Percentiles rank a stretch among this genome's conserved stretches.
Conservation (phyloP, 1,140 invertebrate genomes). For the Tetragonula clypearis region DNA sequence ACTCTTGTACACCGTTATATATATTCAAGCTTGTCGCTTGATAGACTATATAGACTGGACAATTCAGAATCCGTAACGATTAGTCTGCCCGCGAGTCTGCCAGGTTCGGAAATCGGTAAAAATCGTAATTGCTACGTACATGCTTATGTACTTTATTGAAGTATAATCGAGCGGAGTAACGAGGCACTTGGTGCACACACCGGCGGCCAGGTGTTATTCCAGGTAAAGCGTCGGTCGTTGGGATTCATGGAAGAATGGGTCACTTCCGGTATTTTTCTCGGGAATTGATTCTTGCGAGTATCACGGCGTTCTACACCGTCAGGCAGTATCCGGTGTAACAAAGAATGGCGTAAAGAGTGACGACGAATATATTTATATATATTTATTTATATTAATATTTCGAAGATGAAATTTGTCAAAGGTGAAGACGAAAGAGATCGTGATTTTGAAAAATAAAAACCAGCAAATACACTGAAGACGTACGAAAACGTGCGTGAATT, state of each 20-base stretch:
- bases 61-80: background rate
- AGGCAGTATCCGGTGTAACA: background rate
- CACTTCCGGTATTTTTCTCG: background rate
- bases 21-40: background rate
- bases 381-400: no score
- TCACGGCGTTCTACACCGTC: background rate
- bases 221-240: background rate
- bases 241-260: background rate
- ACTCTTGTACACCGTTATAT: no score
- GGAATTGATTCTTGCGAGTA: background rate
- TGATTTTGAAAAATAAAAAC: background rate
- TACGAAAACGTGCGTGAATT: no score
- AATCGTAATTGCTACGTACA: background rate
- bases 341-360: background rate
- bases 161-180: background rate
- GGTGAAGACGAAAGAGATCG: no score
- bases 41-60: background rate
- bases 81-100: background rate
- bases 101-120: background rate
- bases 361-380: no score
- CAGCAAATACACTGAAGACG: background rate
- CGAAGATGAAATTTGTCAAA: no score
- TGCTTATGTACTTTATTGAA: background rate
- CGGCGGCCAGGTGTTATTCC: background rate
- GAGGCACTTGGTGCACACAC: background rate